Base-by-base conservation (phyloP, 2,797 vertebrate genomes). In the Pelochelys cantorii region DNA sequence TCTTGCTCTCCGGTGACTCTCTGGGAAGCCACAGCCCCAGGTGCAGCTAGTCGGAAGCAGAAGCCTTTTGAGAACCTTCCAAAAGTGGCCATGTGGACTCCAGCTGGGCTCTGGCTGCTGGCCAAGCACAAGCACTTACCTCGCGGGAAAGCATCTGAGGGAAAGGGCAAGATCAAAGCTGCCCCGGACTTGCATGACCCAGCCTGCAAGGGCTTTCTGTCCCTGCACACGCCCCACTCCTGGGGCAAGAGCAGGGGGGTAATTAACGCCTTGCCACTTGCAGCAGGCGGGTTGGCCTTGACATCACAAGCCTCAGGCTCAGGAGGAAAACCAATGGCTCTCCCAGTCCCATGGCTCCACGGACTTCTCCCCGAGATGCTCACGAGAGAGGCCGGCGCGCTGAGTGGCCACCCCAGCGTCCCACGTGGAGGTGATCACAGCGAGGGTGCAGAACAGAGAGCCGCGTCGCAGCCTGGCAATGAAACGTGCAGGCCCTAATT, bases 21-120 rank as follows among this genome's bases (percentile, higher is more conserved):
- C 42, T 29, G n/a, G 75, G 68, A 65, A n/a, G 60, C 0, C 5
- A n/a, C 22, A 15, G 83, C 42, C 7, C 1, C 2, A 17, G 31
- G 48, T 74, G 20, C 1, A 0, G 0, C 57, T 22, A 1, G 0
- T n/a, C 29, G 25, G 74, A 75, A 55, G 62, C 0, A 3, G 54
- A 60, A 3, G 42, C 42, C 17, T 48, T 42, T 52, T 13, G 74
- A 77, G n/a, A 23, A 74, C 65, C 65, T 71, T 34, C 48, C 12
- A 55, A 75, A 60, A 1, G 1, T 2, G 59, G 54, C 13, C 60
- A 42, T 0, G 0, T n/a, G n/a, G n/a, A 71, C 22, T 37, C 65
- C 34, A 79, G 75, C 25, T 31, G 10, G 54, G 34, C 42, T 83
- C 42, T 68, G 78, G 80, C 83, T 92, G 54, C 91, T 3, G 1